Evolutionary conservation across 2,888 invertebrate species (phyloP).

Genomic region (Pheosia gnoma): DNA sequence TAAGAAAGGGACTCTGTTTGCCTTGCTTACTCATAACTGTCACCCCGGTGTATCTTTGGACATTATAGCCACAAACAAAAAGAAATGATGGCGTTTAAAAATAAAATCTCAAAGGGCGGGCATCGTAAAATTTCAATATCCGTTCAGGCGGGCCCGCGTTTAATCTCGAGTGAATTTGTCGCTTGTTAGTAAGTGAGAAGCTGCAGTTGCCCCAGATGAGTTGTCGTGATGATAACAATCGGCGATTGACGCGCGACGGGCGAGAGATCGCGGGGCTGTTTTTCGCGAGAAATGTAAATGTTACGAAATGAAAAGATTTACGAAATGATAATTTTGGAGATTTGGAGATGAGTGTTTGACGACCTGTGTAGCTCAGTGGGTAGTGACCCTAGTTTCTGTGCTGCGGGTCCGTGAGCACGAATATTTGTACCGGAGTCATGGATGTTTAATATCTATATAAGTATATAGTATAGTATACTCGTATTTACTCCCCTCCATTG

Average conservation of each 20-base stretch:
- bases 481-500: too few relatives aligned
- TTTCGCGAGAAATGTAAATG: slow-evolving; percentile 31
- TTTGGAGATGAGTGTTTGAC: not conserved
- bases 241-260: slow-evolving; percentile 43
- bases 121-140: slow-evolving; percentile 68
- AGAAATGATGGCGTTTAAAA: slow-evolving; percentile 40
- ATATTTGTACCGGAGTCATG: too few relatives aligned
- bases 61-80: slow-evolving; percentile 43
- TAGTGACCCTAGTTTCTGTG: too few relatives aligned
- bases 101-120: slow-evolving; percentile 49
- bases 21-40: slow-evolving; percentile 39
- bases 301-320: slow-evolving; percentile 26
- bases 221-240: slow-evolving; percentile 48
- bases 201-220: slow-evolving; percentile 39
- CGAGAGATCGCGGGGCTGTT: slow-evolving; percentile 14
- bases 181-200: slow-evolving; percentile 46
- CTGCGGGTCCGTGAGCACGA: too few relatives aligned
- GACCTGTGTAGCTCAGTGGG: too few relatives aligned
- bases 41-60: slow-evolving; percentile 35
- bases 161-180: slow-evolving; percentile 63
- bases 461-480: too few relatives aligned
- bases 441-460: too few relatives aligned
- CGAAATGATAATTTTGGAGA: slow-evolving; percentile 27
- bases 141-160: slow-evolving; percentile 53
- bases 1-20: slow-evolving; percentile 33